phyloP scores from a whole-genome alignment of 1,140 invertebrate genomes.

The Polypedilum pembai region DNA sequence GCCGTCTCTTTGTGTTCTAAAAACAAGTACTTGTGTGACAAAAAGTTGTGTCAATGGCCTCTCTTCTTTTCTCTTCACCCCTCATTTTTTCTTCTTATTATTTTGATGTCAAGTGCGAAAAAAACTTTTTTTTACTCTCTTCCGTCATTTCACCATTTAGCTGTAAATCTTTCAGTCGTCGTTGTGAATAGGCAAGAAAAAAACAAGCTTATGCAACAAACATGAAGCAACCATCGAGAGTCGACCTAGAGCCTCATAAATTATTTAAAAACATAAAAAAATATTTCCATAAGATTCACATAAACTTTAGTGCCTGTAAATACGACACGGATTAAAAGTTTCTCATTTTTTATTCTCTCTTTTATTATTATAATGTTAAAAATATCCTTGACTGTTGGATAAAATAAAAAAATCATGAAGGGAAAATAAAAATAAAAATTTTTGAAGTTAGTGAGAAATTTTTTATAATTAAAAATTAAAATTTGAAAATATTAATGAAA shows the following conservation, averaged over 20 bases:
- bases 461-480: no score
- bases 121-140: background rate
- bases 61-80: background rate
- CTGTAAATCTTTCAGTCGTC: background rate
- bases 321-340: slow-evolving; percentile 10
- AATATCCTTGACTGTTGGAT: no score
- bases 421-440: no score
- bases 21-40: background rate
- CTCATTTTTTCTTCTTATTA: background rate
- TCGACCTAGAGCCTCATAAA: slow-evolving; percentile 10
- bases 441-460: no score
- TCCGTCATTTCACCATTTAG: background rate
- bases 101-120: background rate
- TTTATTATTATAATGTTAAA: background rate
- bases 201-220: background rate
- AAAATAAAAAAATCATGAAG: no score
- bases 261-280: slow-evolving; percentile 9
- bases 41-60: background rate
- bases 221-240: background rate
- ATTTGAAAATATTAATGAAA: no score
- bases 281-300: slow-evolving; percentile 18
- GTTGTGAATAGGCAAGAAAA: background rate
- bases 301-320: slow-evolving; percentile 15
- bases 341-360: background rate
- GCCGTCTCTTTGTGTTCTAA: background rate